Conservation (phyloP, 2,797 vertebrate species). For the Peromyscus nudipes region DNA sequence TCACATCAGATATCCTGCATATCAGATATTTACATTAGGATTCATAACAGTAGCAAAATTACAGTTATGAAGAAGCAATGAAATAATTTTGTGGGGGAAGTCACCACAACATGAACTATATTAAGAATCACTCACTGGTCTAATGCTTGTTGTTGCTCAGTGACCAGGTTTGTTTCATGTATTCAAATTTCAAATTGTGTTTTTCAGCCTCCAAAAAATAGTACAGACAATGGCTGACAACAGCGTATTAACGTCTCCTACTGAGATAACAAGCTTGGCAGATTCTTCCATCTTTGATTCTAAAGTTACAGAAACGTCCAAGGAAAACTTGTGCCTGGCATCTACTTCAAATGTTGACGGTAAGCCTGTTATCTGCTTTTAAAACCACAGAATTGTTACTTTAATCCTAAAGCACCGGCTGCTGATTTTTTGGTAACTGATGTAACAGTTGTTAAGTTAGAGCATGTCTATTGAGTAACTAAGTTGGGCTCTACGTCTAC, state of each 20-base stretch:
- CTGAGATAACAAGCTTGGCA: slow-evolving; percentile 92
- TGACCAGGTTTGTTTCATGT: slow-evolving; percentile 10
- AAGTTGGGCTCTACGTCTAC: background rate
- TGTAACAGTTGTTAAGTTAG: slow-evolving; percentile 11
- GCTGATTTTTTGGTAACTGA: slow-evolving; percentile 3
- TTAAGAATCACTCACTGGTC: background rate
- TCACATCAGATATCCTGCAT: background rate
- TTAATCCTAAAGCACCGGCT: slow-evolving; percentile 28
- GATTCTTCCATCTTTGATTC: slow-evolving; percentile 96
- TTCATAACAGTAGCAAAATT: background rate
- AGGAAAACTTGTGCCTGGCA: slow-evolving; percentile 90
- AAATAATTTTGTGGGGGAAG: background rate
- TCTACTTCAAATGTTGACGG: slow-evolving; percentile 91
- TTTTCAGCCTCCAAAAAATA: slow-evolving; percentile 80
- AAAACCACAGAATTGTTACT: slow-evolving; percentile 13
- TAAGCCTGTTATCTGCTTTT: slow-evolving; percentile 84
- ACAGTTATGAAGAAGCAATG: background rate
- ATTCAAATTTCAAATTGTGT: background rate
- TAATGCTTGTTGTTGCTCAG: slow-evolving; percentile 39
- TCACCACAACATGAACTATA: background rate
- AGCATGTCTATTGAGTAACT: background rate
- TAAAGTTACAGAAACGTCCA: slow-evolving; percentile 93
- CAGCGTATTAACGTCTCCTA: slow-evolving; percentile 91
- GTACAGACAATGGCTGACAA: slow-evolving; percentile 92
- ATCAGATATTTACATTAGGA: background rate